Evolutionary conservation across 2,888 invertebrate genomes (phyloP).

Genomic region (Drosophila meridiana): DNA sequence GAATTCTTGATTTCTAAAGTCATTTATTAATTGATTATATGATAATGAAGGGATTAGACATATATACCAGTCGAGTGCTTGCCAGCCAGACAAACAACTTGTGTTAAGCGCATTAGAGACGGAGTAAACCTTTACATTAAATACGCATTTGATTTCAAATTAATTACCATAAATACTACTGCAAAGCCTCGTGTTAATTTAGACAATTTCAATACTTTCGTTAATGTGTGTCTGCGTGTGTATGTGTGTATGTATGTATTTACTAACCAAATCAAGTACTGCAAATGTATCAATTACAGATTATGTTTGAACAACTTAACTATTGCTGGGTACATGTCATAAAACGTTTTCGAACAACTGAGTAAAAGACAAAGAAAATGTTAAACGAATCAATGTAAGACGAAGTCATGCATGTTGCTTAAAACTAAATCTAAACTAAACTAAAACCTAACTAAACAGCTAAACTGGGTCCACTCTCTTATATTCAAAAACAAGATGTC

Average conservation of each 20-base stretch:
- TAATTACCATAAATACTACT: conserved; percentile 36
- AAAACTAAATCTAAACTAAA: conserved; percentile 28
- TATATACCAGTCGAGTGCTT: not conserved
- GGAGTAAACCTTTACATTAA: conserved; percentile 44
- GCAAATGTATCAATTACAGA: conserved; percentile 40
- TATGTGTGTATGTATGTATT: conserved; percentile 40
- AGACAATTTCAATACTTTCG: conserved; percentile 30
- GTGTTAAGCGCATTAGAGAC: conserved; percentile 40
- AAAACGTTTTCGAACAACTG: conserved; percentile 52
- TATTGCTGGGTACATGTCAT: conserved; percentile 60
- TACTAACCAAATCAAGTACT: conserved; percentile 44
- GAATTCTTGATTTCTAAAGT: not conserved
- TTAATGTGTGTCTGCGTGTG: conserved; percentile 23
- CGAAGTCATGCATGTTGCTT: conserved; percentile 49
- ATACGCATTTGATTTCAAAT: conserved; percentile 60
- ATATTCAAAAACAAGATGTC: conserved; percentile 32
- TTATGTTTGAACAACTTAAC: conserved; percentile 42
- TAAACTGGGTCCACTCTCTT: conserved; percentile 34
- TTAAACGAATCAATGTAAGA: conserved; percentile 22
- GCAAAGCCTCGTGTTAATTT: conserved; percentile 44
- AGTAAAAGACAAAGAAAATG: conserved; percentile 34
- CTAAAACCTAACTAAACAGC: conserved; percentile 35
- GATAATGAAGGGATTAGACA: conserved; percentile 16
- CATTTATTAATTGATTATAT: not conserved
- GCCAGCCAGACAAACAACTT: conserved; percentile 20